Evolutionary conservation across 2,888 invertebrate genomes (phyloP).

Genomic region (Keiferia lycopersicella): DNA sequence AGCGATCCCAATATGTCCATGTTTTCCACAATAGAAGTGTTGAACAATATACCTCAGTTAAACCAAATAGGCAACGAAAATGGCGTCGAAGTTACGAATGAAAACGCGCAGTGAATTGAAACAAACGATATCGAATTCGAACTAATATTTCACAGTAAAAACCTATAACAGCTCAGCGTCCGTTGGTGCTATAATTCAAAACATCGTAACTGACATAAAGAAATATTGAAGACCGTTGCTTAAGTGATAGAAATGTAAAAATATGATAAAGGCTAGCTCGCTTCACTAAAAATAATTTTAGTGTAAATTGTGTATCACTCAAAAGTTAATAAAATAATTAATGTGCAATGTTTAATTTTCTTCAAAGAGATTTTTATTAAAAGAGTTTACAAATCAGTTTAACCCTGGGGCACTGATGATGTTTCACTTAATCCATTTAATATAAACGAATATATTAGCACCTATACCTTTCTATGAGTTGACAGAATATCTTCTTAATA

Average conservation of each 20-base stretch:
- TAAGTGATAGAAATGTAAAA: background rate
- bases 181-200: background rate
- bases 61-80: slow-evolving; percentile 14
- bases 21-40: background rate
- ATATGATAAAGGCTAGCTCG: no score
- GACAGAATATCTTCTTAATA: no score
- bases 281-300: no score
- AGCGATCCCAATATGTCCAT: background rate
- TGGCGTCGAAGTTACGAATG: slow-evolving; percentile 14
- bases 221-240: background rate
- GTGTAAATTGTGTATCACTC: no score
- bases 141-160: slow-evolving; percentile 19
- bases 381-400: no score
- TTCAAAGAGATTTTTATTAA: no score
- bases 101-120: slow-evolving; percentile 17
- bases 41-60: background rate
- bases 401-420: no score
- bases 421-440: no score
- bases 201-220: background rate
- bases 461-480: no score
- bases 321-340: no score
- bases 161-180: slow-evolving; percentile 19
- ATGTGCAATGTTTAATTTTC: no score
- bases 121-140: slow-evolving; percentile 18
- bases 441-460: no score